Conservation (phyloP, 2,888 invertebrate genomes). For the Erannis defoliaria region DNA sequence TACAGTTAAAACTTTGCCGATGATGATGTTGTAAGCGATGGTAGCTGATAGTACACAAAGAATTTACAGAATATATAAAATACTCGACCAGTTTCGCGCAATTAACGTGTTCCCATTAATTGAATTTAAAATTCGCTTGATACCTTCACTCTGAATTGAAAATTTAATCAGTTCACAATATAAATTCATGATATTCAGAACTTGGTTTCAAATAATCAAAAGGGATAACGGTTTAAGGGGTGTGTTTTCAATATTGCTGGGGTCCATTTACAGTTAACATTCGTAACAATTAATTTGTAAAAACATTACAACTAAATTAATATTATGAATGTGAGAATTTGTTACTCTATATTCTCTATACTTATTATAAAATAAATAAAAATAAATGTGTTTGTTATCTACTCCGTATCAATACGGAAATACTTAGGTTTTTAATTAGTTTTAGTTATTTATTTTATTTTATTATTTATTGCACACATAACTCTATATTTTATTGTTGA, state of each 20-base stretch:
- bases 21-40: too few species aligned
- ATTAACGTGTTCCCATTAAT: conserved; percentile 11
- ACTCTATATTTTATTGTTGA: too few species aligned
- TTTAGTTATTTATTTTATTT: too few species aligned
- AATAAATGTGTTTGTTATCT: too few species aligned
- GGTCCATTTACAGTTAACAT: not conserved
- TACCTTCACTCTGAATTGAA: conserved; percentile 14
- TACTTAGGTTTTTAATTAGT: too few species aligned
- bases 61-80: not conserved
- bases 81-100: not conserved
- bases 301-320: not conserved
- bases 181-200: conserved; percentile 24
- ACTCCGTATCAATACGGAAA: too few species aligned
- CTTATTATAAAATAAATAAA: too few species aligned
- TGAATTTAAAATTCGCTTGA: conserved; percentile 19
- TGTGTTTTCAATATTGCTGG: conserved; percentile 6
- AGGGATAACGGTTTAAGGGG: conserved; percentile 6
- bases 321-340: not conserved
- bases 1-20: too few species aligned
- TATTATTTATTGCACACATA: too few species aligned
- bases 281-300: not conserved
- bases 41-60: too few species aligned
- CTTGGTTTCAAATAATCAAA: conserved; percentile 19
- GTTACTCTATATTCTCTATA: not conserved
- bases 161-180: conserved; percentile 17